phyloP scores from a whole-genome alignment of 2,113 vertebrate species.

The Hyperopisus bebe region DNA sequence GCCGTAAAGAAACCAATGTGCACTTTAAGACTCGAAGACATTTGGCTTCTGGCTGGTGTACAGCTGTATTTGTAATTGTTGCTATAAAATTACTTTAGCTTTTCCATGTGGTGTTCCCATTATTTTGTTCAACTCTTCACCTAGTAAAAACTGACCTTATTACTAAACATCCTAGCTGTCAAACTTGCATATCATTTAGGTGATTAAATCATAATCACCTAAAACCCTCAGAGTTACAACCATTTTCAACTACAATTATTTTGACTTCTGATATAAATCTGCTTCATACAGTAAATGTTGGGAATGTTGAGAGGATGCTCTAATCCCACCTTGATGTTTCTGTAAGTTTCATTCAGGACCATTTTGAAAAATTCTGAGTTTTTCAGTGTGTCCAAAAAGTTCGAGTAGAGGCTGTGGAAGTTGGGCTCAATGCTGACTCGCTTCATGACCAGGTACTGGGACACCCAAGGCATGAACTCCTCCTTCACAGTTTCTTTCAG shows the following conservation, averaged over 20 bases:
- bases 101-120: not conserved
- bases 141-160: not conserved
- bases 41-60: not conserved
- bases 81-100: not conserved
- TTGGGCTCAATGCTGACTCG: slow-evolving; percentile 98
- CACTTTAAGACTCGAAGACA: not conserved
- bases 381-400: slow-evolving; percentile 93
- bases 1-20: not conserved
- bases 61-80: not conserved
- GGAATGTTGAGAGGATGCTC: not conserved
- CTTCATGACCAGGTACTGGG: slow-evolving; percentile 98
- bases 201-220: not conserved
- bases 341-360: slow-evolving; percentile 94
- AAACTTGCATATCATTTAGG: not conserved
- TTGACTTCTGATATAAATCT: not conserved
- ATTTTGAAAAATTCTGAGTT: slow-evolving; percentile 98
- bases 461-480: slow-evolving; percentile 98
- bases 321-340: slow-evolving; percentile 88
- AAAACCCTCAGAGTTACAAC: not conserved
- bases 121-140: not conserved
- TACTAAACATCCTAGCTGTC: not conserved
- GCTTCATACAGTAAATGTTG: not conserved
- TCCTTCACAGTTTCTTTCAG: slow-evolving; percentile 96
- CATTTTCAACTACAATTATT: not conserved
- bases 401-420: slow-evolving; percentile 96